Conservation (phyloP, 2,797 vertebrate genomes). For the Phylloscopus collybita region DNA sequence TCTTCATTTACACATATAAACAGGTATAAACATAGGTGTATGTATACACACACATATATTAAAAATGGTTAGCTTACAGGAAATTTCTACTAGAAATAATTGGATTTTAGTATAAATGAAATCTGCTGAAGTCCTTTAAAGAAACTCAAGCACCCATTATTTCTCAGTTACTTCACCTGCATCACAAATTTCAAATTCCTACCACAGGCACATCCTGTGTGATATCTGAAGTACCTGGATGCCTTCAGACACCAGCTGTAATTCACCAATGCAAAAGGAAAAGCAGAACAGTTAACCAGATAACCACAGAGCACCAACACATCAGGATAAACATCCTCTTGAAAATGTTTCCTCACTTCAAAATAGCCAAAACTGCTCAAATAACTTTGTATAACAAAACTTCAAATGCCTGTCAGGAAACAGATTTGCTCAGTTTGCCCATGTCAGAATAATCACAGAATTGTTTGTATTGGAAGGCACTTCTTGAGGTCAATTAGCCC, state of each 20-base stretch:
- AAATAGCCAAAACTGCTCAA: not conserved
- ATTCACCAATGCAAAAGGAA: not conserved
- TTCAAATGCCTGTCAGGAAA: not conserved
- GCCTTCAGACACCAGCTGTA: not conserved
- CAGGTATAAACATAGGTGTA: not conserved
- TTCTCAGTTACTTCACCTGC: not conserved
- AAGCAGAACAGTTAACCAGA: not conserved
- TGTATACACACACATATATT: not conserved
- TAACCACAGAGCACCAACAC: not conserved
- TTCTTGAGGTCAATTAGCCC: not conserved
- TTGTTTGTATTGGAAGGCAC: not conserved
- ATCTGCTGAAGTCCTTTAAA: not conserved
- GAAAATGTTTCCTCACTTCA: not conserved
- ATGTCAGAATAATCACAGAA: not conserved
- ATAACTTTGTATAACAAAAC: not conserved
- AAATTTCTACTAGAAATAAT: not conserved
- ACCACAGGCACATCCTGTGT: not conserved
- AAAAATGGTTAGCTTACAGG: not conserved
- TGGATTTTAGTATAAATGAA: not conserved
- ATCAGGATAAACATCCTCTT: not conserved
- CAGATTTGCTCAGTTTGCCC: not conserved
- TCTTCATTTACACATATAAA: not conserved
- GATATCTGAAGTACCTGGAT: not conserved
- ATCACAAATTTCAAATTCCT: not conserved
- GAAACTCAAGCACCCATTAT: not conserved